These are phyloP conservation scores for Chymomyza fuscimana DNA, from an alignment of 2,888 invertebrate species.

Conservation along the genomic window DNA sequence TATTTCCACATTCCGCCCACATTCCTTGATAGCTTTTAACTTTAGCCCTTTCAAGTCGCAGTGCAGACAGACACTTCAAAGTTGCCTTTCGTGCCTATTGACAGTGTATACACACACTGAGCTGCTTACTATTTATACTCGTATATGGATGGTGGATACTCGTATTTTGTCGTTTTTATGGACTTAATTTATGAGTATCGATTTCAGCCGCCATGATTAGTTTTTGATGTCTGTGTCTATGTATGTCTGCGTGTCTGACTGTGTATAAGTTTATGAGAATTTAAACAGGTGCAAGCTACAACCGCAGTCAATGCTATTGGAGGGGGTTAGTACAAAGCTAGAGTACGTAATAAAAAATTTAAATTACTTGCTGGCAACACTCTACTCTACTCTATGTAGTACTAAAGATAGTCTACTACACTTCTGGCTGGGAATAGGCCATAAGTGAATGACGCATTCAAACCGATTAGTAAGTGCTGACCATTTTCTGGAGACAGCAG, in stretches of 20 bases:
- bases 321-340: constrained; percentile 23
- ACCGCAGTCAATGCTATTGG: constrained; percentile 13
- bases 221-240: neutral
- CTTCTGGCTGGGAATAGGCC: neutral
- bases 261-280: constrained; percentile 42
- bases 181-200: constrained; percentile 59
- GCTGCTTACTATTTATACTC: constrained; percentile 35
- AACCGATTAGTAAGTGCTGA: neutral
- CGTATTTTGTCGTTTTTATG: constrained; percentile 40
- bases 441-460: constrained; percentile 1
- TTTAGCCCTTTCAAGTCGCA: constrained; percentile 3
- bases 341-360: constrained; percentile 35
- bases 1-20: neutral
- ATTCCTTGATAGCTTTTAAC: neutral
- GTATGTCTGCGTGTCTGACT: neutral
- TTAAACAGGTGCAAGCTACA: constrained; percentile 42
- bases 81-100: constrained; percentile 32
- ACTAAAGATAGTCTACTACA: neutral
- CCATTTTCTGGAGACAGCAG: neutral
- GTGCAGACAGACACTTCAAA: neutral
- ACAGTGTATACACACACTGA: constrained; percentile 6
- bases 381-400: no score
- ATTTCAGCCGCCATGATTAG: constrained; percentile 35
- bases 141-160: neutral
- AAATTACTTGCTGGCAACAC: constrained; percentile 26